Evolutionary conservation across 2,888 invertebrate genomes (phyloP).

Genomic region (Epiblema foenella): DNA sequence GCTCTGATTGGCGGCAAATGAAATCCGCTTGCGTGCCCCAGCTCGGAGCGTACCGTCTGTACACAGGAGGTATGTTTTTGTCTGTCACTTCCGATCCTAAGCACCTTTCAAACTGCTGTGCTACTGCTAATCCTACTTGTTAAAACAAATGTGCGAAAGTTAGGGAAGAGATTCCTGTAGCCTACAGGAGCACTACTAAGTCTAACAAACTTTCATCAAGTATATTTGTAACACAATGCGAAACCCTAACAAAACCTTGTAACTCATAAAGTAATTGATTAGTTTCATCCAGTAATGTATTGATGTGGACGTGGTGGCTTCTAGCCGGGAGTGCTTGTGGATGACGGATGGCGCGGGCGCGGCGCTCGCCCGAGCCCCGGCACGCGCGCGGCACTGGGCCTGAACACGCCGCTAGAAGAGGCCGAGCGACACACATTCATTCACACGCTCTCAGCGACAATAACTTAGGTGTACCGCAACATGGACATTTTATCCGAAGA

Average conservation of each 20-base stretch:
- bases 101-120: neutral
- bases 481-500: neutral
- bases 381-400: neutral
- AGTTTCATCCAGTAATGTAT: neutral
- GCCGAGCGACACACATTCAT: neutral
- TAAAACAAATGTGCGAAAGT: neutral
- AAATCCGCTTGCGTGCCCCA: neutral
- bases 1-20: conserved; percentile 23
- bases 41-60: neutral
- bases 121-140: neutral
- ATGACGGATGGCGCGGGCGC: conserved; percentile 1
- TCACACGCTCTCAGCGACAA: neutral
- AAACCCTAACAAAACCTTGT: neutral
- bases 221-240: too few relatives aligned
- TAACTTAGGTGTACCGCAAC: neutral
- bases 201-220: too few relatives aligned
- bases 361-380: neutral
- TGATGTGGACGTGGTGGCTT: conserved; percentile 3
- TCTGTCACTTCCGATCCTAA: neutral
- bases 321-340: neutral
- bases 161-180: neutral
- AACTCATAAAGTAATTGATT: neutral
- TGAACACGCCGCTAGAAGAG: neutral
- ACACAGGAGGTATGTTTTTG: neutral
- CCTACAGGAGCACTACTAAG: neutral